Conservation (phyloP, 2,113 vertebrate species). For the Ptilorrhoa leucosticta region DNA sequence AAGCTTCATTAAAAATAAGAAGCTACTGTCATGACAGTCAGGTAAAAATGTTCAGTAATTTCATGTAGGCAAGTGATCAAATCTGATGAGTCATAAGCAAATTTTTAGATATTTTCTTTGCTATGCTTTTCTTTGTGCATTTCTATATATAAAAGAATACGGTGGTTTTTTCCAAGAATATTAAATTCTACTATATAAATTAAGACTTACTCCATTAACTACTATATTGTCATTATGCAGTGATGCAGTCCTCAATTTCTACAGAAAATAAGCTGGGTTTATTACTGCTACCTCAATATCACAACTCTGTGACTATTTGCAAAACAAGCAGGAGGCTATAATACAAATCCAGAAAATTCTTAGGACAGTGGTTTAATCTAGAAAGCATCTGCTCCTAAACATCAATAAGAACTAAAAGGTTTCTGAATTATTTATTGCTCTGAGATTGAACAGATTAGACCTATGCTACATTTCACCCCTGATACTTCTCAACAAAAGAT, state of each 20-base stretch:
- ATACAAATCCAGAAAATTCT: not conserved
- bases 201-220: not conserved
- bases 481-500: not conserved
- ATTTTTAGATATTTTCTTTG: not conserved
- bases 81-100: not conserved
- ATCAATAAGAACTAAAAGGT: constrained; percentile 3
- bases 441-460: not conserved
- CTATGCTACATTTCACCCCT: not conserved
- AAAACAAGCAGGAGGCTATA: not conserved
- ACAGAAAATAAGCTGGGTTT: not conserved
- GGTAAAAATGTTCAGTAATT: not conserved
- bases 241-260: not conserved
- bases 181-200: not conserved
- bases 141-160: not conserved
- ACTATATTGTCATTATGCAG: not conserved
- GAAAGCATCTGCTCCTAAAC: not conserved
- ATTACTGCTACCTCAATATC: not conserved
- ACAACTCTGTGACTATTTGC: not conserved
- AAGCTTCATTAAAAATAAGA: not conserved
- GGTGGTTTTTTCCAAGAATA: accelerated
- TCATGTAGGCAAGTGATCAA: not conserved
- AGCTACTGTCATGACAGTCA: not conserved
- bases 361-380: not conserved
- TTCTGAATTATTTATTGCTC: constrained; percentile 42
- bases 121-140: not conserved